A percentile compares a stretch with the other conserved stretches of the same genome.
These are phyloP conservation scores for Rhagonycha fulva DNA, from an alignment of 2,888 invertebrate species.

Conservation along the genomic window DNA sequence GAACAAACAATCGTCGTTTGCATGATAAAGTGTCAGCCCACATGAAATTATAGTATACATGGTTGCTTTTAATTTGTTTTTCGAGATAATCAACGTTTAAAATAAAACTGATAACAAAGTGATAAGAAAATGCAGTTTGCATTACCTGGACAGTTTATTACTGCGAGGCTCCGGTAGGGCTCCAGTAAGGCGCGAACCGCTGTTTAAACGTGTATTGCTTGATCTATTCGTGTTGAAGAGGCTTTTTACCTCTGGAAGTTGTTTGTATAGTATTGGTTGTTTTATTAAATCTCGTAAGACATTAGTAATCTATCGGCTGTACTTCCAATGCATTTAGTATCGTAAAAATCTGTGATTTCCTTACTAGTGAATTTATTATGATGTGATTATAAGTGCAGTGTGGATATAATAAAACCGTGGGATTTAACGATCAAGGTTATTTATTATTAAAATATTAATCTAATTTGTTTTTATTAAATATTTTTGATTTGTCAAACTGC, in stretches of 20 bases:
- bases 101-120: slow-evolving; percentile 14
- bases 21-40: background rate
- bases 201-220: slow-evolving; percentile 20
- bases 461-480: background rate
- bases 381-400: background rate
- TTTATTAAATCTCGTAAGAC: background rate
- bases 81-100: background rate
- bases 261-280: background rate
- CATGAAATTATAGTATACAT: background rate
- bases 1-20: background rate
- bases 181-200: slow-evolving; percentile 28
- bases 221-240: slow-evolving; percentile 20
- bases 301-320: background rate
- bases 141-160: slow-evolving; percentile 23
- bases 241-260: slow-evolving; percentile 3
- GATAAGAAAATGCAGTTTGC: slow-evolving; percentile 29
- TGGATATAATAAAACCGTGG: background rate
- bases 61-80: background rate
- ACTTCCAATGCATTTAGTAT: background rate
- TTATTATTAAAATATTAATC: background rate
- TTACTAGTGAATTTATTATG: background rate
- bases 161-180: slow-evolving; percentile 27
- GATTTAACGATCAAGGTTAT: background rate
- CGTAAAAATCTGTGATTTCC: background rate
- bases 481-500: background rate